Percentiles rank a stretch among this genome's conserved stretches.
These are phyloP conservation scores for Clarias pachynema DNA, from an alignment of 2,797 vertebrate genomes.

Conservation along the genomic window DNA sequence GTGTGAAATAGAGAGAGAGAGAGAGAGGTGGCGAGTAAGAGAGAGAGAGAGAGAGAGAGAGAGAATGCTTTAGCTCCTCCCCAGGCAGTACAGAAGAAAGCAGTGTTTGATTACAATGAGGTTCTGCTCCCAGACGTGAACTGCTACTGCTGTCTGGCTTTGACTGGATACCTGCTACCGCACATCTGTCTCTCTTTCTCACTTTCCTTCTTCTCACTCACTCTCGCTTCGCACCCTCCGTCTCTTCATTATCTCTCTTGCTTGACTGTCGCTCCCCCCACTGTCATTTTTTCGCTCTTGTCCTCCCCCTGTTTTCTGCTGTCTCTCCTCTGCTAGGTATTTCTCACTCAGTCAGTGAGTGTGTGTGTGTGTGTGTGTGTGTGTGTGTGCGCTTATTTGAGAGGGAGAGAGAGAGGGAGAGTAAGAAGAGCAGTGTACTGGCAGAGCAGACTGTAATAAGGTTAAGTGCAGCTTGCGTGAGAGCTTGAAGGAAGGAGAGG, in stretches of 20 bases:
- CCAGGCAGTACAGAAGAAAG: constrained; percentile 46
- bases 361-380: constrained; percentile 32
- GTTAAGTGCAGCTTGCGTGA: constrained; percentile 67
- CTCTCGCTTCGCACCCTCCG: constrained; percentile 13
- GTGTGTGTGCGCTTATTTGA: constrained; percentile 22
- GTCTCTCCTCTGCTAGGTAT: constrained; percentile 20
- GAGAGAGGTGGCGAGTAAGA: constrained; percentile 15
- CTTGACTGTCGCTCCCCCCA: neutral
- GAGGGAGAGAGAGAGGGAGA: constrained; percentile 9
- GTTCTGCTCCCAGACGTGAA: constrained; percentile 57
- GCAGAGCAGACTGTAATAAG: constrained; percentile 72
- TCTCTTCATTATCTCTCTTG: constrained; percentile 22
- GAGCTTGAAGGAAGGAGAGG: constrained; percentile 45
- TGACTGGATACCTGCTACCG: constrained; percentile 28
- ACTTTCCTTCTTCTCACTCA: constrained; percentile 17
- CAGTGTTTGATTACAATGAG: constrained; percentile 62
- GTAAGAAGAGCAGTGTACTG: constrained; percentile 44
- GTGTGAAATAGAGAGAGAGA: constrained; percentile 12
- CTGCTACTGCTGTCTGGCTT: constrained; percentile 44
- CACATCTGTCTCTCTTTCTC: constrained; percentile 37
- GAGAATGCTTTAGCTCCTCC: constrained; percentile 39
- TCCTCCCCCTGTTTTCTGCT: constrained; percentile 7
- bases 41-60: constrained; percentile 6
- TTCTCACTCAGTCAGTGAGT: constrained; percentile 20
- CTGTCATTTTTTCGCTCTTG: constrained; percentile 2